Percentiles rank a stretch among this genome's conserved stretches.
These are phyloP conservation scores for Ceyx melanurus DNA, from an alignment of 2,113 vertebrate genomes.

Conservation along the genomic window DNA sequence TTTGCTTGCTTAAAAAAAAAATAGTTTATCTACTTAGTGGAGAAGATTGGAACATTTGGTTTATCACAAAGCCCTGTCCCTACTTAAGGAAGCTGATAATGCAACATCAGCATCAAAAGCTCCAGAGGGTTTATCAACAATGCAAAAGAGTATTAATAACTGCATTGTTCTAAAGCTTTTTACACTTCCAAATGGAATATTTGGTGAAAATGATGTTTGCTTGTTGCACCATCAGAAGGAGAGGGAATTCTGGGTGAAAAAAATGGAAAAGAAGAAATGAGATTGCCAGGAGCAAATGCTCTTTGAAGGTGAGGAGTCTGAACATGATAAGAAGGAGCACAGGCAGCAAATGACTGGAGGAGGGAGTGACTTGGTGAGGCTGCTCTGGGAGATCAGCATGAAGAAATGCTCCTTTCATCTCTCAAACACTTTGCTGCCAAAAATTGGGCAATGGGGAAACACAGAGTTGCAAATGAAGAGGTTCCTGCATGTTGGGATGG, in stretches of 20 bases:
- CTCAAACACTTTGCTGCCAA: constrained; percentile 2
- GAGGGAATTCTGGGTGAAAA: constrained; percentile 29
- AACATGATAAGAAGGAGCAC: constrained; percentile 32
- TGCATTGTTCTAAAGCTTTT: neutral
- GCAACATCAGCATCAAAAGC: neutral
- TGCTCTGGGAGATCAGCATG: constrained; percentile 37
- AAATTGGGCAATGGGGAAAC: constrained; percentile 2
- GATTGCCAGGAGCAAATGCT: constrained; percentile 23
- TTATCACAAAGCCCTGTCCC: neutral
- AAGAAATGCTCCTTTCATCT: constrained; percentile 50
- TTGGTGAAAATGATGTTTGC: neutral
- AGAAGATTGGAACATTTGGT: neutral
- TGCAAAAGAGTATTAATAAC: neutral
- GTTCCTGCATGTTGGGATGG: neutral
- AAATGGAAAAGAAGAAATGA: neutral
- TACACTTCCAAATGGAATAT: neutral
- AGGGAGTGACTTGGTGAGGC: constrained; percentile 12
- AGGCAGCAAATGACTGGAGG: neutral
- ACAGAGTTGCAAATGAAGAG: constrained; percentile 8
- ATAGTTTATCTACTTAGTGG: neutral
- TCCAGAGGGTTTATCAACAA: neutral
- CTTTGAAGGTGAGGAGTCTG: constrained; percentile 52
- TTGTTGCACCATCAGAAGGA: neutral
- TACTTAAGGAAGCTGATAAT: neutral
- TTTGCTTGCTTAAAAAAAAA: neutral